A percentile compares a stretch with the other conserved stretches of the same genome.
Conservation (phyloP, 2,113 vertebrate genomes). For the Rattus norvegicus region GRCr8 NC_086037.1:31344001-31344500, state of each 20-base stretch:
- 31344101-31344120: neutral
- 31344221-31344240: neutral
- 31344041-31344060: neutral
- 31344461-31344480: neutral
- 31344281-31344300: neutral
- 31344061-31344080: neutral
- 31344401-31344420: neutral
- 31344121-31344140: neutral
- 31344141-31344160: neutral
- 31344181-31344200: neutral
- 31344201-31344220: neutral
- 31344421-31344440: neutral
- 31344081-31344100: constrained; percentile 8
- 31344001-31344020: neutral
- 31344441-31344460: neutral
- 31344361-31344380: neutral
- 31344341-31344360: neutral
- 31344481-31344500: neutral
- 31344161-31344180: neutral
- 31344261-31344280: neutral
- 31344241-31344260: neutral
- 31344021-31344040: neutral
- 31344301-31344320: neutral
- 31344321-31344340: neutral
- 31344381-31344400: neutral